Conservation (phyloP, 2,888 invertebrate genomes). For the Villa cingulata region DNA sequence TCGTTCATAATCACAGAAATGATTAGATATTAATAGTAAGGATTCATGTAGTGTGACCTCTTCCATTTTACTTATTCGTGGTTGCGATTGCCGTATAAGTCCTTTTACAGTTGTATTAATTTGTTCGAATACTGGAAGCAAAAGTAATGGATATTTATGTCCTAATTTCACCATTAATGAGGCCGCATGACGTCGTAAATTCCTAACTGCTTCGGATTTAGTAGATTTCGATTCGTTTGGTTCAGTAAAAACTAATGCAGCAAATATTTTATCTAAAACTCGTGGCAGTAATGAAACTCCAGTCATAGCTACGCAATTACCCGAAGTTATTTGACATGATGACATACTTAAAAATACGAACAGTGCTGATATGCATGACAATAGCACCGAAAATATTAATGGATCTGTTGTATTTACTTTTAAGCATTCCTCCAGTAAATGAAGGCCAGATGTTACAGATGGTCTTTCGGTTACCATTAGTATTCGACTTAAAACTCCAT, state of each 20-base stretch:
- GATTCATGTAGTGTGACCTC: slow-evolving; percentile 71
- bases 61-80: slow-evolving; percentile 63
- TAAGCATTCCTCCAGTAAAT: slow-evolving; percentile 65
- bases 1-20: slow-evolving; percentile 65
- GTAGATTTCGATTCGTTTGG: slow-evolving; percentile 52
- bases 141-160: slow-evolving; percentile 68
- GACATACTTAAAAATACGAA: slow-evolving; percentile 85
- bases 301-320: slow-evolving; percentile 46
- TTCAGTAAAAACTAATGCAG: slow-evolving; percentile 60
- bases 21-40: slow-evolving; percentile 69
- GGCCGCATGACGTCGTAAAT: slow-evolving; percentile 78
- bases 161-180: slow-evolving; percentile 82
- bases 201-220: slow-evolving; percentile 62
- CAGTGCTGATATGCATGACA: slow-evolving; percentile 85
- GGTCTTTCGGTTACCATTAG: slow-evolving; percentile 61
- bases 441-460: slow-evolving; percentile 58
- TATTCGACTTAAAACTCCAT: slow-evolving; percentile 70
- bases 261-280: slow-evolving; percentile 80
- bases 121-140: slow-evolving; percentile 76
- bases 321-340: slow-evolving; percentile 56
- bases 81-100: slow-evolving; percentile 49
- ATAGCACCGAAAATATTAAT: slow-evolving; percentile 61
- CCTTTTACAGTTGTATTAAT: slow-evolving; percentile 63
- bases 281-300: slow-evolving; percentile 57
- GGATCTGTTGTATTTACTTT: slow-evolving; percentile 64